These are phyloP conservation scores for Montipora capricornis DNA, from an alignment of 64 coral and sea anemone species.

Conservation along the genomic window DNA sequence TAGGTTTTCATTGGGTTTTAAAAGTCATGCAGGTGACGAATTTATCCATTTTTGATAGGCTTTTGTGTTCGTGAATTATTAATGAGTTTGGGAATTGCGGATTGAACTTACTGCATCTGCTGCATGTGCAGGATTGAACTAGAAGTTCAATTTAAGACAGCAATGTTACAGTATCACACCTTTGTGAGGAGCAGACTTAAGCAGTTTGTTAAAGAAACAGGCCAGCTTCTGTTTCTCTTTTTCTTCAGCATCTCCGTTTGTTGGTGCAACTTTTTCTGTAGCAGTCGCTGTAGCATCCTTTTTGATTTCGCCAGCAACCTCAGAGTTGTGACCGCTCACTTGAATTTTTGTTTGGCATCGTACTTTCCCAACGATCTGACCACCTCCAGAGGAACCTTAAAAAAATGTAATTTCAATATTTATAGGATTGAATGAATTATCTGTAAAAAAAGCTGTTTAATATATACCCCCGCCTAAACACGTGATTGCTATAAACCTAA, in stretches of 20 bases:
- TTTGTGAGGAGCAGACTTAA: background rate
- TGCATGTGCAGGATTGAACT: no score
- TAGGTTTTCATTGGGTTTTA: constrained; percentile 65
- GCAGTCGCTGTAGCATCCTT: background rate
- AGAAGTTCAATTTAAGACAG: no score
- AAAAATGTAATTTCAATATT: no score
- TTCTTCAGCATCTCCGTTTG: background rate
- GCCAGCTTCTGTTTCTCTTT: background rate
- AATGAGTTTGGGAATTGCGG: no score
- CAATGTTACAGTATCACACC: background rate
- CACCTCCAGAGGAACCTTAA: no score
- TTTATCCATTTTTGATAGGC: constrained; percentile 31
- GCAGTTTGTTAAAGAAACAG: background rate
- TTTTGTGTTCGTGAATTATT: no score
- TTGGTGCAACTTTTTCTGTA: background rate
- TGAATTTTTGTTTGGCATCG: no score
- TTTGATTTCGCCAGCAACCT: background rate
- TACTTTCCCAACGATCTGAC: no score
- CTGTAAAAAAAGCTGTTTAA: no score
- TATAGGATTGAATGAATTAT: no score
- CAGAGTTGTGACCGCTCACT: background rate
- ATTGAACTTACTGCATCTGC: background rate
- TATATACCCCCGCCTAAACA: no score
- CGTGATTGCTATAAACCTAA: no score
- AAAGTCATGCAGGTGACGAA: constrained; percentile 53